Percentiles rank a stretch among this genome's conserved stretches.
phyloP scores from a whole-genome alignment of 1,140 invertebrate genomes.

The Batillaria attramentaria region DNA sequence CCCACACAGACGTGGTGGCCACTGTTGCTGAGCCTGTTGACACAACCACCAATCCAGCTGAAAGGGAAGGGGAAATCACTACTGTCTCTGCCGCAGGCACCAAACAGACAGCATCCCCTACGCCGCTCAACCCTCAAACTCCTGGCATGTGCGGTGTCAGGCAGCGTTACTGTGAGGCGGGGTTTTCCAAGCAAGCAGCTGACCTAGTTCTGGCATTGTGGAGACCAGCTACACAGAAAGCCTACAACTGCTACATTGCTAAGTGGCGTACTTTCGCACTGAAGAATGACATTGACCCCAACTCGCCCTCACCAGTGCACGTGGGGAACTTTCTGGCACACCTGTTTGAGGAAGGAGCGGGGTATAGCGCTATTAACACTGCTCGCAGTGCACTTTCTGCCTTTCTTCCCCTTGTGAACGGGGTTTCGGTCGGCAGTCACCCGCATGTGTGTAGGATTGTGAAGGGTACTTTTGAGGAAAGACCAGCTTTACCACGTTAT shows the following conservation, averaged over 20 bases:
- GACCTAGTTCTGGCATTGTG: neutral
- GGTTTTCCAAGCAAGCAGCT: neutral
- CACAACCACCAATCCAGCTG: neutral
- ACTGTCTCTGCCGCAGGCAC: neutral
- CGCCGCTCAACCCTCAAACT: neutral
- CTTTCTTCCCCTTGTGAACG: no score
- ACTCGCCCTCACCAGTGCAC: no score
- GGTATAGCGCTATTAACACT: no score
- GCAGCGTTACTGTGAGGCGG: neutral
- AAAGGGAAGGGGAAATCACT: neutral
- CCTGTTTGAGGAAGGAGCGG: no score
- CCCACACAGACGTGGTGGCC: neutral
- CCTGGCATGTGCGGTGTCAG: neutral
- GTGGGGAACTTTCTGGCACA: no score
- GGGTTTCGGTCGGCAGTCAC: no score
- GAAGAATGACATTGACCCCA: neutral
- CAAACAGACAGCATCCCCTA: neutral
- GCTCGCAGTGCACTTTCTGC: no score
- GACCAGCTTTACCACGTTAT: no score
- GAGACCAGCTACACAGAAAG: neutral
- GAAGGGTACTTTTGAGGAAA: no score
- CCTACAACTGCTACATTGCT: constrained; percentile 1
- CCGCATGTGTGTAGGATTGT: no score
- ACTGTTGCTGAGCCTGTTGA: neutral
- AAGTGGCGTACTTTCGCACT: neutral